Percentiles rank a stretch among this genome's conserved stretches.
Evolutionary conservation across 2,113 vertebrate species (phyloP).

Genomic region (Cisticola juncidis): DNA sequence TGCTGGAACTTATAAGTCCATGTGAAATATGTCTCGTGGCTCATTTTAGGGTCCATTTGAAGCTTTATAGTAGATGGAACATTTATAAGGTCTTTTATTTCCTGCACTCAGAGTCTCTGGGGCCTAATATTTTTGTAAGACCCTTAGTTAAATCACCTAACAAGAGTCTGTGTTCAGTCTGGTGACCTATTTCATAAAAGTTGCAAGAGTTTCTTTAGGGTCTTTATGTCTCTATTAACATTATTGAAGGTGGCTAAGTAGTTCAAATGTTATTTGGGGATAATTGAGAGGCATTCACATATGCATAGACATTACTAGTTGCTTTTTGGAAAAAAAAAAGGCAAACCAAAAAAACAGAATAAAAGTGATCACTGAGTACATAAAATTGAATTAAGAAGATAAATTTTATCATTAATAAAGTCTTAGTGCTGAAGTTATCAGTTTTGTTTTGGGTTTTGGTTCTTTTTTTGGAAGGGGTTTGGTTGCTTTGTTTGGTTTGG

Average conservation of each 20-base stretch:
- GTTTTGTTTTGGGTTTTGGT: not conserved
- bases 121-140: not conserved
- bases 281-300: not conserved
- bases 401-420: not conserved
- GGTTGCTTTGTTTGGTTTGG: no score
- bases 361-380: not conserved
- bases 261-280: not conserved
- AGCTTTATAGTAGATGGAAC: not conserved
- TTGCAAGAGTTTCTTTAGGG: not conserved
- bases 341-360: not conserved
- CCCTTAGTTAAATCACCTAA: not conserved
- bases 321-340: not conserved
- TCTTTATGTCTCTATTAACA: not conserved
- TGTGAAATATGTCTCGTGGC: not conserved
- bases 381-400: not conserved
- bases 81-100: not conserved
- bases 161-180: not conserved
- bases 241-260: not conserved
- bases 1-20: not conserved
- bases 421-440: not conserved
- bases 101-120: not conserved
- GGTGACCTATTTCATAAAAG: not conserved
- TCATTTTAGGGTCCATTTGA: not conserved
- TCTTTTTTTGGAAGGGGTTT: no score
- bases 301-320: not conserved